A percentile compares a stretch with the other conserved stretches of the same genome.
Conservation (phyloP, 2,797 vertebrate genomes). For the Trachops cirrhosus region DNA sequence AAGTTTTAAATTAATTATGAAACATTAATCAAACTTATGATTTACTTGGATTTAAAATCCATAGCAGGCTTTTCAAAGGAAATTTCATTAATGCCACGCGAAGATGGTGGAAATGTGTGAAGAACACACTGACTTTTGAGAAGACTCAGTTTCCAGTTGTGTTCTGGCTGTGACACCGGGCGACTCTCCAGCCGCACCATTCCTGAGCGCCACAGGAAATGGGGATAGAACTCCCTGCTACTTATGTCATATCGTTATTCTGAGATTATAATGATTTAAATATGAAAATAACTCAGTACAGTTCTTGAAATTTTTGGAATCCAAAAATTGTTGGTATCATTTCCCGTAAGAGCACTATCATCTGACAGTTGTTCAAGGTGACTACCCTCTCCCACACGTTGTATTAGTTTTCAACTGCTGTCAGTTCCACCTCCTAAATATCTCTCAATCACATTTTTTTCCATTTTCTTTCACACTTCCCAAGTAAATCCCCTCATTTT, state of each 20-base stretch:
- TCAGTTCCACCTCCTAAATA: neutral
- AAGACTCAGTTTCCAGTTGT: neutral
- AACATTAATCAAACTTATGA: conserved; percentile 48
- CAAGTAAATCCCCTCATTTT: neutral
- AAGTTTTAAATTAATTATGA: conserved; percentile 64
- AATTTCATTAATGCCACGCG: neutral
- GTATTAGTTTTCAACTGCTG: neutral
- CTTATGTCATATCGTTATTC: neutral
- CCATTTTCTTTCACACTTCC: neutral
- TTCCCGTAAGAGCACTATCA: neutral
- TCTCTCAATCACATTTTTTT: neutral
- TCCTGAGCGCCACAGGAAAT: neutral
- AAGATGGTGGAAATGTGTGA: neutral
- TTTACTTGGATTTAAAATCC: conserved; percentile 52
- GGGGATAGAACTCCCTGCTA: neutral
- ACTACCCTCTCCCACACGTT: neutral
- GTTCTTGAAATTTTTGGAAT: neutral
- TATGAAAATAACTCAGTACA: neutral
- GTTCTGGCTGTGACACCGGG: neutral
- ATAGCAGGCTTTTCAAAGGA: conserved; percentile 29
- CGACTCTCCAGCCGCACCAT: neutral
- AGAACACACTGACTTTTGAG: neutral
- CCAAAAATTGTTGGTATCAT: neutral
- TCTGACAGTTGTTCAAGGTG: neutral
- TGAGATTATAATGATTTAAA: neutral